Base-by-base conservation (phyloP, 2,113 vertebrate genomes). In the Willisornis vidua region DNA sequence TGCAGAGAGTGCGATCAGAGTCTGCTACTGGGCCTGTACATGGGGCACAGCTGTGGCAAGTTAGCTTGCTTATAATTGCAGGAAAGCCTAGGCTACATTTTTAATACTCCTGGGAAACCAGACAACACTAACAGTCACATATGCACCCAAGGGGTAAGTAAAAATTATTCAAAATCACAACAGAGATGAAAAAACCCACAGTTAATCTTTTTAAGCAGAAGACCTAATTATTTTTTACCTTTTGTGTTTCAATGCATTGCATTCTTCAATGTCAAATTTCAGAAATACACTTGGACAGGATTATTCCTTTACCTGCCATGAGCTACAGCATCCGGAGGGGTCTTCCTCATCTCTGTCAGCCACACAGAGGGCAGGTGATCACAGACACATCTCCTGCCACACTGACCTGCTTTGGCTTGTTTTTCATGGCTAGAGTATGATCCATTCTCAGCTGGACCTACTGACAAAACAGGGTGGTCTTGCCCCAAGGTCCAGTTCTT, bases 101-200 rank as follows among this genome's bases (percentile, higher is more conserved):
- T 82, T 33, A 93, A 66, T 85, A 41, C 59, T 90, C 33, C 74
- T 85, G 67, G 71, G 87, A 87, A 90, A 54, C 41, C 41, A 62
- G 78, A 68, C 74, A 75, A 68, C 13, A n/a, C 55, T 51, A 70
- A 90, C 5, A 13, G 70, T 52, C 57, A 63, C 8, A 23, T 18
- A 45, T 7, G 4, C 58, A 65, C 57, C 49, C 66, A 76, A 83
- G 67, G 33, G 35, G 18, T 41, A 65, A 75, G 28, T 61, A 68
- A 91, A 95, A 93, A 83, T 58, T 5, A 66, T 33, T 85, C 37
- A 37, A 65, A 72, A 91, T 79, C 78, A 79, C 93, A 95, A 89
- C 33, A 72, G 48, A 82, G 52, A 85, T 41, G 1, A 52, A 85
- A 73, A 70, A 1, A 0, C 16, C 0, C 51, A 58, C 48, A 37